Conservation (phyloP, 2,113 vertebrate species). For the Ariopsis seemanni region DNA sequence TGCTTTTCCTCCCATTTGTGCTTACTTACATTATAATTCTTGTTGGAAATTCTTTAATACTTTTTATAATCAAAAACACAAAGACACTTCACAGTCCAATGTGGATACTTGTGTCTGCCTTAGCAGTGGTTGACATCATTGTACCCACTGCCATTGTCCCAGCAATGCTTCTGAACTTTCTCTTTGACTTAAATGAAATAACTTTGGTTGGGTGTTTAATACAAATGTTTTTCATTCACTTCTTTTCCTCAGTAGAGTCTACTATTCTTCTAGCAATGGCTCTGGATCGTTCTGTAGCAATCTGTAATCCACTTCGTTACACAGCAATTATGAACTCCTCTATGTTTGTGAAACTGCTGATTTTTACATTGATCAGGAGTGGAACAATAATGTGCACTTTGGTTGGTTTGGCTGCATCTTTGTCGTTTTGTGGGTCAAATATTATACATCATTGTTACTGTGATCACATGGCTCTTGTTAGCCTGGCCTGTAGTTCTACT, state of each 20-base stretch:
- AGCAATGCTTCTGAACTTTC: conserved; percentile 66
- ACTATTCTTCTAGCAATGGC: conserved; percentile 76
- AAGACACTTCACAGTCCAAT: conserved; percentile 71
- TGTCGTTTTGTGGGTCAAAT: conserved; percentile 68
- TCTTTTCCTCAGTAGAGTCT: conserved; percentile 73
- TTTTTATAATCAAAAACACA: conserved; percentile 57
- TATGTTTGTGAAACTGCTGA: conserved; percentile 55
- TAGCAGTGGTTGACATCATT: conserved; percentile 69
- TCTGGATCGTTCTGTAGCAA: conserved; percentile 73
- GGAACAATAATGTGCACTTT: conserved; percentile 65
- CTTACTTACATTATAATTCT: conserved; percentile 57
- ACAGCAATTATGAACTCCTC: conserved; percentile 50
- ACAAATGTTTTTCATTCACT: conserved; percentile 81
- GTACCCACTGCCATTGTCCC: conserved; percentile 65
- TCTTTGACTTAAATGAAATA: conserved; percentile 61
- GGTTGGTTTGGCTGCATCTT: conserved; percentile 66
- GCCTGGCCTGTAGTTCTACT: conserved; percentile 67
- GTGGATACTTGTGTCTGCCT: conserved; percentile 72
- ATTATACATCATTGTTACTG: conserved; percentile 73
- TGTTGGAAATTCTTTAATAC: conserved; percentile 65
- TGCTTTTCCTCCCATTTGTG: conserved; percentile 64
- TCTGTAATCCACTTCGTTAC: conserved; percentile 75
- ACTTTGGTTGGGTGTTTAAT: conserved; percentile 69
- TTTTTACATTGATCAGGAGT: conserved; percentile 68
- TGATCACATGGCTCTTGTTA: conserved; percentile 78